Evolutionary conservation across 2,888 invertebrate species (phyloP).

Genomic region (Tetanocera ferruginea): DNA sequence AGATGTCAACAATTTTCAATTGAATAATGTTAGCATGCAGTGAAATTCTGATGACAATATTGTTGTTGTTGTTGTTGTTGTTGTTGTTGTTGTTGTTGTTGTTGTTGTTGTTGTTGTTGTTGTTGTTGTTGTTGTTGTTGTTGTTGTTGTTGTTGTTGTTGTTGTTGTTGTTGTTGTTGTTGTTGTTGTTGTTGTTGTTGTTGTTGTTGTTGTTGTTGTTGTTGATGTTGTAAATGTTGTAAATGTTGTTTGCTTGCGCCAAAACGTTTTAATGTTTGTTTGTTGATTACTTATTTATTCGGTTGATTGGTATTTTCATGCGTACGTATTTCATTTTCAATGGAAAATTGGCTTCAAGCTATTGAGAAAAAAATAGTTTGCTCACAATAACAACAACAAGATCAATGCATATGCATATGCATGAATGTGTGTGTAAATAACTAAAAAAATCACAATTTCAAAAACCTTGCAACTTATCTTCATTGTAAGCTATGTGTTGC

Average conservation of each 20-base stretch:
- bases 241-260: too few species aligned
- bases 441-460: too few species aligned
- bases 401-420: too few species aligned
- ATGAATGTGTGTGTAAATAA: too few species aligned
- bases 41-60: neutral
- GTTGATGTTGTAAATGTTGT: too few species aligned
- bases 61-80: neutral
- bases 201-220: neutral
- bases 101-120: neutral
- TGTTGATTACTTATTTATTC: neutral
- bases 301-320: neutral
- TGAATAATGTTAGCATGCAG: neutral
- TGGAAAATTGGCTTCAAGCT: neutral
- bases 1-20: conserved; percentile 1
- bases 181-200: neutral
- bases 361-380: neutral
- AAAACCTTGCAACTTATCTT: too few species aligned
- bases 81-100: neutral
- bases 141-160: neutral
- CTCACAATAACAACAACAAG: neutral
- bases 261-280: neutral
- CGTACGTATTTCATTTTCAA: neutral
- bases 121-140: neutral
- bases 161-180: neutral
- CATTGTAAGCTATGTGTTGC: too few species aligned